Percentiles rank a stretch among this genome's conserved stretches.
phyloP scores from a whole-genome alignment of 2,113 vertebrate species.

The Probosciger aterrimus region DNA sequence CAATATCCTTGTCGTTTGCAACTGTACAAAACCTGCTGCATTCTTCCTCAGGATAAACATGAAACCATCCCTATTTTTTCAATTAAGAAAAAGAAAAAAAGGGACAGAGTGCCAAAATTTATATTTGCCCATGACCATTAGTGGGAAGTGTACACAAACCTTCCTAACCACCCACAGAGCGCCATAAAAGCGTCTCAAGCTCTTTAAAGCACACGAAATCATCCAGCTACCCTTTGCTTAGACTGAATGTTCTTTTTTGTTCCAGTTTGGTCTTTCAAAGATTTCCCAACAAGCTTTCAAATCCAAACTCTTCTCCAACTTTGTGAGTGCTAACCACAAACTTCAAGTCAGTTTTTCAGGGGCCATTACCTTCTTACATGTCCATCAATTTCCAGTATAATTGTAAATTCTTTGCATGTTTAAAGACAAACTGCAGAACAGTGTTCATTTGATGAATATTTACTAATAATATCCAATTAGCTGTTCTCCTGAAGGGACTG shows the following conservation, averaged over 20 bases:
- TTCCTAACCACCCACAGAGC: neutral
- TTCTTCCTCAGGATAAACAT: neutral
- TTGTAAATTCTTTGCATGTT: neutral
- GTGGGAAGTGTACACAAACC: neutral
- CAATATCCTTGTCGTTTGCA: neutral
- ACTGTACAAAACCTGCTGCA: neutral
- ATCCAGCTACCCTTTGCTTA: slow-evolving; percentile 45
- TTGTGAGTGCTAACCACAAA: neutral
- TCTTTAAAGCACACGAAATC: slow-evolving; percentile 15
- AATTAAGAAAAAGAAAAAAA: neutral
- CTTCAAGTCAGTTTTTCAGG: neutral
- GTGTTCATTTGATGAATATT: neutral
- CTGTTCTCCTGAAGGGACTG: neutral
- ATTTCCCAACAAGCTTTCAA: neutral
- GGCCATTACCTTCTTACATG: neutral
- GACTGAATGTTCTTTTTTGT: neutral
- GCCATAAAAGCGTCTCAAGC: neutral
- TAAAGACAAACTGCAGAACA: neutral
- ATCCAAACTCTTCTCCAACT: neutral
- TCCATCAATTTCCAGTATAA: neutral
- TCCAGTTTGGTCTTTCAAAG: neutral
- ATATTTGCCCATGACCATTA: neutral
- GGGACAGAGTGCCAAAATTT: neutral
- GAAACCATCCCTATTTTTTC: neutral
- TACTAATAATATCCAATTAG: neutral